Base-by-base conservation (phyloP, 2,888 invertebrate genomes). In the Nineta flava region DNA sequence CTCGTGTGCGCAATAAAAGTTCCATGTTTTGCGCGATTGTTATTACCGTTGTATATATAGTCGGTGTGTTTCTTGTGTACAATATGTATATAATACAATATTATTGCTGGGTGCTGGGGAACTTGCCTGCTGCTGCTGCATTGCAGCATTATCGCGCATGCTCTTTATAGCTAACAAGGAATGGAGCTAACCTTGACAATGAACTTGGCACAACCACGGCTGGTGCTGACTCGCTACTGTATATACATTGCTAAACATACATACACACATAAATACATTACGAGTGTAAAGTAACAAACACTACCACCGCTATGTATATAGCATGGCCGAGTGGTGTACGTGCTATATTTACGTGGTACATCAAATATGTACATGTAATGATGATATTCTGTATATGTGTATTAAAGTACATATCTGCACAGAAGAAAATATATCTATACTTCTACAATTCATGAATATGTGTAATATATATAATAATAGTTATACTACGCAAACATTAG, bases 171-270 rank as follows among this genome's bases (percentile, higher is more conserved):
- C 38, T 38, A 44, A 19, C 26, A 44, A 26, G 44, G 44, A 44
- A 21, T 21, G 44, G 44, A 19, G 21, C 75, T 77, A 79, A 78
- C 82, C 82, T 82, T 82, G 82, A 80, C 81, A 82, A 77, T 82
- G 82, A 82, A 81, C 81, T 81, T 81, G 81, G 77, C 78, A 76
- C 70, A 71, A 71, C 41, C 31, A 26, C 47, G 17, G 19, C 17
- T 15, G 15, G 38, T 38, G 38, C 38, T 38, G 38, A 5, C 15
- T 15, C 12, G 38, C 15, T 38, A 38, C n/a, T 42, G 19, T 15
- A 42, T 42, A 17, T 42, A 16, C 13, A 16, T 16, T 42, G 9
- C 13, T n/a, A 42, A 17, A 42, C 9, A 42, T 16, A 19, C 21
- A 21, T 19, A 43, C 21, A 15, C 10, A 43, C 12, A 16, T 38